Conservation (phyloP, 2,888 invertebrate species). For the Cosmia pyralina region DNA sequence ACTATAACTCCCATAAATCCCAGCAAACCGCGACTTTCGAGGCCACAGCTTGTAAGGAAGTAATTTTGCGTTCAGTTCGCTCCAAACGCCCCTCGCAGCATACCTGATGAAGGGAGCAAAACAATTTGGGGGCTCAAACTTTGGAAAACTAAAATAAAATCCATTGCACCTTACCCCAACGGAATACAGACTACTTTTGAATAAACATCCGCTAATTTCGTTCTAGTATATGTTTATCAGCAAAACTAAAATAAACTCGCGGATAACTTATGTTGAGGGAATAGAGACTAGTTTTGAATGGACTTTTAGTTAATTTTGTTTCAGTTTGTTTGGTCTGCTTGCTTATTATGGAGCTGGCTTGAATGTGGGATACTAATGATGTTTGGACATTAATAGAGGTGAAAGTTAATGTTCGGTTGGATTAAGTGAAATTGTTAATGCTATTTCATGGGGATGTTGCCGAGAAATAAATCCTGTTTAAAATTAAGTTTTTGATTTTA, state of each 20-base stretch:
- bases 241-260: slow-evolving; percentile 53
- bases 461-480: not conserved
- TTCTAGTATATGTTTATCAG: slow-evolving; percentile 35
- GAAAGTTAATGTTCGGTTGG: slow-evolving; percentile 37
- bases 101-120: slow-evolving; percentile 75
- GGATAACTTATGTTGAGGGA: slow-evolving; percentile 38
- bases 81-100: slow-evolving; percentile 64
- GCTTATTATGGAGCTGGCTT: slow-evolving; percentile 43
- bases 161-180: slow-evolving; percentile 36
- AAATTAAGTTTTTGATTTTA: not conserved
- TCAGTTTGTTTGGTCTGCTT: slow-evolving; percentile 43
- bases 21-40: slow-evolving; percentile 35
- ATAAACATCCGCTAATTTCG: slow-evolving; percentile 43
- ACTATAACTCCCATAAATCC: slow-evolving; percentile 38
- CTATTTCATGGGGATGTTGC: not conserved
- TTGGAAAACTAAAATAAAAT: slow-evolving; percentile 61
- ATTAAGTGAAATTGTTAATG: slow-evolving; percentile 27
- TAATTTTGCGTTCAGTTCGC: slow-evolving; percentile 67
- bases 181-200: slow-evolving; percentile 52
- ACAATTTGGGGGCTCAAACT: slow-evolving; percentile 67
- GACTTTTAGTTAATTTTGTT: slow-evolving; percentile 47
- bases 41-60: slow-evolving; percentile 64
- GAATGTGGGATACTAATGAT: slow-evolving; percentile 53
- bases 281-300: slow-evolving; percentile 52
- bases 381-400: slow-evolving; percentile 39